Evolutionary conservation across 2,888 invertebrate species (phyloP).

Genomic region (Polymixis lichenea): DNA sequence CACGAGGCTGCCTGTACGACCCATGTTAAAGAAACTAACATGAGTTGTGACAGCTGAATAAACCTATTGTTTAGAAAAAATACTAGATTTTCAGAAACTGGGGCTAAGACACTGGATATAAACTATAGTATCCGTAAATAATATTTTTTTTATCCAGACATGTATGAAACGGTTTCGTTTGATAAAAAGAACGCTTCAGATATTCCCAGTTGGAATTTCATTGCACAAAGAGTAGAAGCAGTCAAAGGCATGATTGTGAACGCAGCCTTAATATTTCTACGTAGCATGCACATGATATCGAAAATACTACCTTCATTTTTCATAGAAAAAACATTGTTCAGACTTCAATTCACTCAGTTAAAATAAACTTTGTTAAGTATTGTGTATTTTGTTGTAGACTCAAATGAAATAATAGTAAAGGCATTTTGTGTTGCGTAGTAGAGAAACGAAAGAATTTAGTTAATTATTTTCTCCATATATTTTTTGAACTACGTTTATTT

Average conservation of each 20-base stretch:
- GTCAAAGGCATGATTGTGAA: slow-evolving; percentile 17
- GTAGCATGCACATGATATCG: background rate
- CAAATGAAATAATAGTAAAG: background rate
- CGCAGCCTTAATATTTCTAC: background rate
- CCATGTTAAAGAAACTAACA: too few relatives aligned
- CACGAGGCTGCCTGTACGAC: too few relatives aligned
- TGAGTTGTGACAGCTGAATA: too few relatives aligned
- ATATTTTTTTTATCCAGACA: background rate
- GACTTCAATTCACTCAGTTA: background rate
- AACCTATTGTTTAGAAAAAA: too few relatives aligned
- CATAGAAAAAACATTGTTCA: background rate
- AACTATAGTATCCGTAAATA: background rate
- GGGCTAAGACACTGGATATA: background rate
- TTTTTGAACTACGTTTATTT: background rate
- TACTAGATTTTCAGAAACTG: too few relatives aligned
- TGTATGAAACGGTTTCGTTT: background rate
- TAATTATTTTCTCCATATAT: background rate
- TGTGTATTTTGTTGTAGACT: slow-evolving; percentile 3
- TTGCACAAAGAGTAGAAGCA: slow-evolving; percentile 20
- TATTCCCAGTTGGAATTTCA: slow-evolving; percentile 18
- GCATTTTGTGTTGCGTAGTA: slow-evolving; percentile 18
- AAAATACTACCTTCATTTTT: background rate
- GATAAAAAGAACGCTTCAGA: background rate
- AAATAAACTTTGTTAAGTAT: background rate
- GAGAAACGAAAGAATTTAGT: slow-evolving; percentile 4